Evolutionary conservation across 2,888 invertebrate genomes (phyloP).

Genomic region (Tenthredo mesomela): DNA sequence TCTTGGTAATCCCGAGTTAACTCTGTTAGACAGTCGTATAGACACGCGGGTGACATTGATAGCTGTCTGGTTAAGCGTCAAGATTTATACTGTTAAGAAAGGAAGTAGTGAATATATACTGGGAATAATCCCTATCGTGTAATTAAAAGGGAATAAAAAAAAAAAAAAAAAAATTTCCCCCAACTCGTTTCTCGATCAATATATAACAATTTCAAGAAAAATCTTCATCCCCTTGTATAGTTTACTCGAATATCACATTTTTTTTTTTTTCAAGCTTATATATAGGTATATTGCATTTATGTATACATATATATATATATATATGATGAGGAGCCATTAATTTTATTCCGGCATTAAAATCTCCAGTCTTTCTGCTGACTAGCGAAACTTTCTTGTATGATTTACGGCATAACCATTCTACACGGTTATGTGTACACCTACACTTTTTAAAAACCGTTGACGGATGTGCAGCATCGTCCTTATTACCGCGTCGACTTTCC

Average conservation of each 20-base stretch:
- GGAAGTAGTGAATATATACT: background rate
- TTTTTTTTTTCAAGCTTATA: no score
- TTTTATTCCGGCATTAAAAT: constrained; percentile 36
- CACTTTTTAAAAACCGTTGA: constrained; percentile 10
- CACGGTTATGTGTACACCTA: background rate
- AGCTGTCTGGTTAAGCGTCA: background rate
- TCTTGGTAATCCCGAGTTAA: constrained; percentile 15
- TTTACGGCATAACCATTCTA: constrained; percentile 13
- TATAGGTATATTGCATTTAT: background rate
- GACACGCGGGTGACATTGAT: background rate
- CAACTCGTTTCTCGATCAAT: no score
- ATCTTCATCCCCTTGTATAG: no score
- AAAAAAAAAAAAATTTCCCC: no score
- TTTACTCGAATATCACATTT: no score
- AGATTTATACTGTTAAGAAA: background rate
- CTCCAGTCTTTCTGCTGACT: constrained; percentile 15
- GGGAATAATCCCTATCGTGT: background rate
- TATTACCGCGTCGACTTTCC: constrained; percentile 12
- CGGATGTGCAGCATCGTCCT: constrained; percentile 41
- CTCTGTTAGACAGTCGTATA: background rate
- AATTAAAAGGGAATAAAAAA: background rate
- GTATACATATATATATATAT: background rate
- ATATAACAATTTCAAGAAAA: no score
- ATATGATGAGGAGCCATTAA: constrained; percentile 23
- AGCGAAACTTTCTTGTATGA: constrained; percentile 27